phyloP scores from a whole-genome alignment of 2,888 invertebrate genomes.

The Bibio marci region DNA sequence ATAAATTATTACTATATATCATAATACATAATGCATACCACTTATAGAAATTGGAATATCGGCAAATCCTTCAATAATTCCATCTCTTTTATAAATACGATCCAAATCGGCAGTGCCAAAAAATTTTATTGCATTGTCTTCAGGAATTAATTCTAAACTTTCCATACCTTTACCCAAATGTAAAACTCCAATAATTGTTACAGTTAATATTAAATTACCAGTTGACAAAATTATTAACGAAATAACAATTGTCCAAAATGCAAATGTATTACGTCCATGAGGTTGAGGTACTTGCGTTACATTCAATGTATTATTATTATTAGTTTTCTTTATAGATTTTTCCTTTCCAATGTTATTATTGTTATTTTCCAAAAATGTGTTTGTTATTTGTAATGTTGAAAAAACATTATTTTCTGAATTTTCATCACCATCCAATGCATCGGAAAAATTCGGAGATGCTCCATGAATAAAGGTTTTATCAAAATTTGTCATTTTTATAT shows the following conservation, averaged over 20 bases:
- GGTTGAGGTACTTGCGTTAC: too few relatives aligned
- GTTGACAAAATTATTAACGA: slow-evolving; percentile 54
- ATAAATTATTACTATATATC: too few relatives aligned
- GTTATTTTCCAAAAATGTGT: too few relatives aligned
- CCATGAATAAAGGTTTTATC: slow-evolving; percentile 26
- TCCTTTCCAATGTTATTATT: too few relatives aligned
- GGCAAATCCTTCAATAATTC: slow-evolving; percentile 40
- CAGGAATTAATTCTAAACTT: slow-evolving; percentile 63
- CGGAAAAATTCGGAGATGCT: slow-evolving; percentile 25
- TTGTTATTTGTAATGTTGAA: slow-evolving; percentile 12
- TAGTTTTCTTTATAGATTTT: too few relatives aligned
- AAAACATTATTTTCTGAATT: slow-evolving; percentile 21
- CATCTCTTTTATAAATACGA: slow-evolving; percentile 55
- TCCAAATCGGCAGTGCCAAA: slow-evolving; percentile 62
- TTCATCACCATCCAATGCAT: slow-evolving; percentile 14
- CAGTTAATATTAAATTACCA: slow-evolving; percentile 62
- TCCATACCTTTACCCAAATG: slow-evolving; percentile 70
- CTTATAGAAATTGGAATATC: slow-evolving; percentile 35
- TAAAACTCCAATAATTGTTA: slow-evolving; percentile 64
- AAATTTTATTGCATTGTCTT: slow-evolving; percentile 57
- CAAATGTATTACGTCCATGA: slow-evolving; percentile 33
- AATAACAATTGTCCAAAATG: slow-evolving; percentile 62
- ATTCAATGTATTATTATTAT: too few relatives aligned
- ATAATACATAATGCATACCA: slow-evolving; percentile 17
- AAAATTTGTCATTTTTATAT: slow-evolving; percentile 17